phyloP scores from a whole-genome alignment of 1,140 invertebrate species.

The Brachionus rubens region DNA sequence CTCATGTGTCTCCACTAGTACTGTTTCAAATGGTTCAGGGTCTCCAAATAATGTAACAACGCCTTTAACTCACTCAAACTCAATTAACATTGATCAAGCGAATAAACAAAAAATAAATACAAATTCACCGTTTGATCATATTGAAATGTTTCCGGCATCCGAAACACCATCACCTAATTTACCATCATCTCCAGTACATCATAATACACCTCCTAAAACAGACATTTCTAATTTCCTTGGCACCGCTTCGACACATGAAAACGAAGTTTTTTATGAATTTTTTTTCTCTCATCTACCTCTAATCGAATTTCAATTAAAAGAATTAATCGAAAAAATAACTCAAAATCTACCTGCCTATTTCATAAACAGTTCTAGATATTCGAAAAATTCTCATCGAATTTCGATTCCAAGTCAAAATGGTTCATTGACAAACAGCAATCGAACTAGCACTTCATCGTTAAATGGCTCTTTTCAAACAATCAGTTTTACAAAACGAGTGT shows the following conservation, averaged over 20 bases:
- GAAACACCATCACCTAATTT: not conserved
- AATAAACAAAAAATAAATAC: not conserved
- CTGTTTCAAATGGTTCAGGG: too few species aligned
- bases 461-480: not conserved
- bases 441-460: not conserved
- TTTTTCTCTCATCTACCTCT: constrained; percentile 37
- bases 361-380: not conserved
- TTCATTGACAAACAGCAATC: not conserved
- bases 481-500: not conserved
- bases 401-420: not conserved
- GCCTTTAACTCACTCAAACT: not conserved
- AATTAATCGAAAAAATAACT: not conserved
- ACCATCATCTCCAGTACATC: not conserved
- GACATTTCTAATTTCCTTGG: too few species aligned
- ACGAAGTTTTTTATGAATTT: constrained; percentile 36
- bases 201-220: not conserved
- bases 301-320: constrained; percentile 38
- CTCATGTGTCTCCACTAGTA: too few species aligned
- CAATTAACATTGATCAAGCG: constrained; percentile 17
- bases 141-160: not conserved
- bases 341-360: not conserved
- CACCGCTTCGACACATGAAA: not conserved
- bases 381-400: not conserved
- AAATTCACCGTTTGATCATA: not conserved
- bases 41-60: too few species aligned